Conservation (phyloP, 2,888 invertebrate genomes). For the Drosophila setosimentum region DNA sequence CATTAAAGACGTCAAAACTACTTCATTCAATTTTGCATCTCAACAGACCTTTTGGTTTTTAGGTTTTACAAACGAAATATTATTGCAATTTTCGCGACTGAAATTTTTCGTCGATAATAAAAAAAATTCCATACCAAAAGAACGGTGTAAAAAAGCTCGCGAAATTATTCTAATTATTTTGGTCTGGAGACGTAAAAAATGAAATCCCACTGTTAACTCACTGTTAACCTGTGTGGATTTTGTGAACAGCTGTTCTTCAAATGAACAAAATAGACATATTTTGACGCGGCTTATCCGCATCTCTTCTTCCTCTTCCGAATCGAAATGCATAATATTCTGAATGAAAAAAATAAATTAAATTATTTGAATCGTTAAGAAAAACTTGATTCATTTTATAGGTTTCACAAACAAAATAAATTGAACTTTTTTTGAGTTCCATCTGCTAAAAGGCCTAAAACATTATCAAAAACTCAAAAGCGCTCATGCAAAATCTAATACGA, state of each 20-base stretch:
- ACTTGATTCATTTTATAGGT: not conserved
- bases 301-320: not conserved
- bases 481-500: constrained; percentile 21
- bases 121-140: no score
- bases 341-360: not conserved
- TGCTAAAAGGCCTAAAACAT: not conserved
- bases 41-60: no score
- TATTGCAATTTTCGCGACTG: no score
- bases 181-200: not conserved
- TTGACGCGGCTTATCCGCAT: not conserved
- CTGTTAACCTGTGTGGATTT: not conserved
- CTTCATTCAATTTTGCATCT: no score
- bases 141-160: no score
- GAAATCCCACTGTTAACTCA: not conserved
- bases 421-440: not conserved
- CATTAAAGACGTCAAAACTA: no score
- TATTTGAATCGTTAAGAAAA: not conserved
- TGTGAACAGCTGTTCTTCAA: not conserved
- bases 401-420: not conserved
- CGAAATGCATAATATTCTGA: not conserved
- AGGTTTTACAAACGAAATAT: no score
- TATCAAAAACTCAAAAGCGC: not conserved
- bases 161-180: not conserved
- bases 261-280: not conserved
- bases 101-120: no score